phyloP scores from a whole-genome alignment of 2,888 invertebrate genomes.

The Mallateleia sp. region DNA sequence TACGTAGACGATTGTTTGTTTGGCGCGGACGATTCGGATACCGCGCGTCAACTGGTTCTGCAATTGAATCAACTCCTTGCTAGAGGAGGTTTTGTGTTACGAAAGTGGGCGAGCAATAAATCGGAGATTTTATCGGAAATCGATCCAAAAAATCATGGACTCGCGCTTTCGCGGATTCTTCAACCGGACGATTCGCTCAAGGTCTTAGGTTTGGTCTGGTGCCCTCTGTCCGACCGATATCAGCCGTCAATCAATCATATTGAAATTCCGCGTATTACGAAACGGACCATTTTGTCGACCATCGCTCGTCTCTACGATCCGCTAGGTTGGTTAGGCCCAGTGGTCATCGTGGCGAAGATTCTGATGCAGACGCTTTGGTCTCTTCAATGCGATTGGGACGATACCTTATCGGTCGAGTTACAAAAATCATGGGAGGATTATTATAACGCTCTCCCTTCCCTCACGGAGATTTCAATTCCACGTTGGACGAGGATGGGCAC shows the following conservation, averaged over 20 bases:
- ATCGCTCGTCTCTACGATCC: not conserved
- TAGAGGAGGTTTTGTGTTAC: not conserved
- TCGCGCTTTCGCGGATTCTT: not conserved
- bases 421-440: no score
- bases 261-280: not conserved
- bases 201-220: no score
- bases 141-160: no score
- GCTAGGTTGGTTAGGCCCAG: no score
- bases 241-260: not conserved
- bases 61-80: not conserved
- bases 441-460: no score
- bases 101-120: slow-evolving; percentile 44
- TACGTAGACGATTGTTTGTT: slow-evolving; percentile 39
- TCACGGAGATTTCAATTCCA: no score
- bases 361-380: no score
- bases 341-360: no score
- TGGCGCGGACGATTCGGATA: not conserved
- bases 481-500: not conserved
- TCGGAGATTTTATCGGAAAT: no score
- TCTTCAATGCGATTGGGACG: no score
- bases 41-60: not conserved
- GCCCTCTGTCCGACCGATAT: slow-evolving; percentile 6
- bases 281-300: not conserved
- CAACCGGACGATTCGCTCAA: not conserved
- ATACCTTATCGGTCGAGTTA: no score